Evolutionary conservation across 2,888 invertebrate genomes (phyloP).

Genomic region (Antitype chi): DNA sequence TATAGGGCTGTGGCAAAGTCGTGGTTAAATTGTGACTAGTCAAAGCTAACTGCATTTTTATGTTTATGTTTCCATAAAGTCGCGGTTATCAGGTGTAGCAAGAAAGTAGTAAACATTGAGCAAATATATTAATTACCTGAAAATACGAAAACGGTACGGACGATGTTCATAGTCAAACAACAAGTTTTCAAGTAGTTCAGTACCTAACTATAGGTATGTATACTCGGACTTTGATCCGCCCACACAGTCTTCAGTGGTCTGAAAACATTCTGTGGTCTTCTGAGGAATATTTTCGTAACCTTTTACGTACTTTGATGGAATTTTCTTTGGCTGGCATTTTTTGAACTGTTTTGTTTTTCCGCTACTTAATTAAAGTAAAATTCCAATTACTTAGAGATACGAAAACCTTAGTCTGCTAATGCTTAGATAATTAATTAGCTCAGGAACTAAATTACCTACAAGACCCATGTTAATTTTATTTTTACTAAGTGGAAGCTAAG

Average conservation of each 20-base stretch:
- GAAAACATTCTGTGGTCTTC: slow-evolving; percentile 5
- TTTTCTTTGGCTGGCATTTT: background rate
- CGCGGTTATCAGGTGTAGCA: no score
- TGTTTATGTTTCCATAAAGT: background rate
- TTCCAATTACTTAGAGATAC: background rate
- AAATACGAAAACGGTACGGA: background rate
- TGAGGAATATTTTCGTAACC: slow-evolving; percentile 1
- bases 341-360: background rate
- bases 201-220: background rate
- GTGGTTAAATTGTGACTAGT: background rate
- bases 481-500: background rate
- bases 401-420: background rate
- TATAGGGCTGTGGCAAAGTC: background rate
- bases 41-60: background rate
- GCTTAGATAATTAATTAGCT: background rate
- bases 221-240: background rate
- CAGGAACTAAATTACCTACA: background rate
- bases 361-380: background rate
- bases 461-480: no score
- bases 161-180: background rate
- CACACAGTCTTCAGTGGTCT: background rate
- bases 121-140: background rate
- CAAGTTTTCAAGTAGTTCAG: background rate
- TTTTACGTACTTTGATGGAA: background rate
- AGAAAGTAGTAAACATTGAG: background rate